Evolutionary conservation across 2,888 invertebrate species (phyloP).

Genomic region (Junonia oenone): DNA sequence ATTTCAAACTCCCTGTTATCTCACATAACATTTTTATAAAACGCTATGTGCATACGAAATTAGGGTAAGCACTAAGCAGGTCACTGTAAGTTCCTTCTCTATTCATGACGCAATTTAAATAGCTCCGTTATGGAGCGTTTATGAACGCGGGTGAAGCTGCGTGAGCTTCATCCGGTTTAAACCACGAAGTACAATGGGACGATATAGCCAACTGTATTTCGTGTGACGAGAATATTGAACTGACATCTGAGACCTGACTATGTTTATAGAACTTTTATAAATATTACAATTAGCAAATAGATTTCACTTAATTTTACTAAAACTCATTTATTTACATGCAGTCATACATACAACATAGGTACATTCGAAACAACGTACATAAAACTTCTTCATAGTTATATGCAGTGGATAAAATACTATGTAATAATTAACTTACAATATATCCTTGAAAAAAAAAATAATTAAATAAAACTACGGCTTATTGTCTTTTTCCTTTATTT

Average conservation of each 20-base stretch:
- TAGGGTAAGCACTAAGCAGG: constrained; percentile 21
- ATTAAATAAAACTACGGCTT: neutral
- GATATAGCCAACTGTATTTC: neutral
- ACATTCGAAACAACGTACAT: no score
- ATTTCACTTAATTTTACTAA: no score
- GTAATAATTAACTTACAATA: no score
- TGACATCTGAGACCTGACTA: neutral
- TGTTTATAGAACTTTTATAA: no score
- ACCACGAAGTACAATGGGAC: constrained; percentile 6
- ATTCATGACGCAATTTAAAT: constrained; percentile 65
- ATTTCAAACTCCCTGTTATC: neutral
- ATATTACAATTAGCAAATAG: no score
- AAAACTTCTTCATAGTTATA: no score
- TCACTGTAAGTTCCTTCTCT: constrained; percentile 39
- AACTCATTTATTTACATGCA: no score
- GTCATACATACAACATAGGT: no score
- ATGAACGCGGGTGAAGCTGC: constrained; percentile 11
- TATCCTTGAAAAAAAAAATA: no score
- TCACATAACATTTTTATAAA: constrained; percentile 11
- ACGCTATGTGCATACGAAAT: constrained; percentile 26
- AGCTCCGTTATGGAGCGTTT: constrained; percentile 41
- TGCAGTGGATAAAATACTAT: no score
- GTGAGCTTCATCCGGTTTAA: constrained; percentile 12
- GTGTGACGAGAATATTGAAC: neutral
- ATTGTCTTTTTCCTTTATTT: neutral